Conservation (phyloP, 2,888 invertebrate species). For the Acrocyrtus sp. region DNA sequence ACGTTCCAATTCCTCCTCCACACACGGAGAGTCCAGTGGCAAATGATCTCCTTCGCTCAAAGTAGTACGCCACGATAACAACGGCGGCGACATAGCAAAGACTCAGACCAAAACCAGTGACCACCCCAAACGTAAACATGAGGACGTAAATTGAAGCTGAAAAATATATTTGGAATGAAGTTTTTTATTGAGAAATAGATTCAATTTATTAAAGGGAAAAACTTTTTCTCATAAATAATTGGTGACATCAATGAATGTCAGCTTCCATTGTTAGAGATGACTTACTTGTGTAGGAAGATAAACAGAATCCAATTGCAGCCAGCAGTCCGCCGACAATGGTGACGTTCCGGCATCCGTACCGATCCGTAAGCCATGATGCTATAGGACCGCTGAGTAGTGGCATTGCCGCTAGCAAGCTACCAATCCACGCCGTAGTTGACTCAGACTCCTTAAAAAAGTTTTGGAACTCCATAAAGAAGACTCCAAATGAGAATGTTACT, state of each 20-base stretch:
- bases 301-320: slow-evolving; percentile 80
- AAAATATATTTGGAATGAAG: too few species aligned
- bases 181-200: too few species aligned
- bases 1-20: slow-evolving; percentile 89
- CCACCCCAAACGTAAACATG: slow-evolving; percentile 83
- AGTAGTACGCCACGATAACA: slow-evolving; percentile 90
- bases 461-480: slow-evolving; percentile 86
- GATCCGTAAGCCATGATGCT: slow-evolving; percentile 73
- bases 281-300: slow-evolving; percentile 73
- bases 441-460: slow-evolving; percentile 86
- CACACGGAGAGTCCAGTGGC: slow-evolving; percentile 89
- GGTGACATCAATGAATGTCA: not conserved
- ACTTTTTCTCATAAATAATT: too few species aligned
- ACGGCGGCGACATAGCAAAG: slow-evolving; percentile 80
- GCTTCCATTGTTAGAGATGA: not conserved
- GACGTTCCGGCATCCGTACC: slow-evolving; percentile 78
- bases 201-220: too few species aligned
- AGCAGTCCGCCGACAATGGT: slow-evolving; percentile 82
- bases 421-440: slow-evolving; percentile 90
- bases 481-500: slow-evolving; percentile 91
- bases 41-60: slow-evolving; percentile 83
- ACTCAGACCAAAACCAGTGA: slow-evolving; percentile 86
- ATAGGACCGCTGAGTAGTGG: slow-evolving; percentile 87
- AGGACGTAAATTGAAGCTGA: slow-evolving; percentile 80
- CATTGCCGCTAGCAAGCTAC: slow-evolving; percentile 90